Percentiles rank a stretch among this genome's conserved stretches.
phyloP scores from a whole-genome alignment of 2,888 invertebrate species.

The Antheraea yamamai region DNA sequence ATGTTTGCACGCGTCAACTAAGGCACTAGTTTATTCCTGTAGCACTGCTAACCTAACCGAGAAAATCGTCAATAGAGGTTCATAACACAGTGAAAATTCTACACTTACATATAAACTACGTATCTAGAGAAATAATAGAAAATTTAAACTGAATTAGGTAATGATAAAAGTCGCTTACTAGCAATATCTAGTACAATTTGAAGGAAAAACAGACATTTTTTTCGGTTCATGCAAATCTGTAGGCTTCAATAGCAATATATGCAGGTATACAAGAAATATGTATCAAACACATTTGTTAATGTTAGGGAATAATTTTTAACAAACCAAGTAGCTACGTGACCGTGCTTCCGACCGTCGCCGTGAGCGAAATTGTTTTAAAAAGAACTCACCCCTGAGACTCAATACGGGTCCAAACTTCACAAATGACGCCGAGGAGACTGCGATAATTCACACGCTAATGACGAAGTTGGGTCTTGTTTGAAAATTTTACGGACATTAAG shows the following conservation, averaged over 20 bases:
- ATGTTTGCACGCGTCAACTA: too few species aligned
- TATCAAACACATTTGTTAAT: slow-evolving; percentile 1
- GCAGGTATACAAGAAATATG: not conserved
- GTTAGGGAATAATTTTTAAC: slow-evolving; percentile 31
- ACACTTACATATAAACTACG: not conserved
- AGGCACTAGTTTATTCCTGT: too few species aligned
- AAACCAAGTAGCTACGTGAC: slow-evolving; percentile 40
- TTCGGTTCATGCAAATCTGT: not conserved
- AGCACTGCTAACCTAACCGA: too few species aligned
- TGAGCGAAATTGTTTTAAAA: slow-evolving; percentile 53
- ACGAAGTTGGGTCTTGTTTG: slow-evolving; percentile 74
- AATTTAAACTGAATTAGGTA: too few species aligned
- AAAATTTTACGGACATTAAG: slow-evolving; percentile 69
- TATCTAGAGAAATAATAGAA: not conserved
- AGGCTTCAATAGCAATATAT: not conserved
- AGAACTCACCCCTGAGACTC: slow-evolving; percentile 57
- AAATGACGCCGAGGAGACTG: slow-evolving; percentile 77
- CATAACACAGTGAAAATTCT: not conserved
- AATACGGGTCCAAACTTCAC: slow-evolving; percentile 67
- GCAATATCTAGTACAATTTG: not conserved
- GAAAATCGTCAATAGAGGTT: not conserved
- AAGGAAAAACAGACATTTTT: not conserved
- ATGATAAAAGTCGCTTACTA: not conserved
- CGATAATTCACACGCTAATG: slow-evolving; percentile 78
- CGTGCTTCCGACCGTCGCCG: slow-evolving; percentile 49